Conservation (phyloP, 2,797 vertebrate species). For the Philypnodon macrostomus region DNA sequence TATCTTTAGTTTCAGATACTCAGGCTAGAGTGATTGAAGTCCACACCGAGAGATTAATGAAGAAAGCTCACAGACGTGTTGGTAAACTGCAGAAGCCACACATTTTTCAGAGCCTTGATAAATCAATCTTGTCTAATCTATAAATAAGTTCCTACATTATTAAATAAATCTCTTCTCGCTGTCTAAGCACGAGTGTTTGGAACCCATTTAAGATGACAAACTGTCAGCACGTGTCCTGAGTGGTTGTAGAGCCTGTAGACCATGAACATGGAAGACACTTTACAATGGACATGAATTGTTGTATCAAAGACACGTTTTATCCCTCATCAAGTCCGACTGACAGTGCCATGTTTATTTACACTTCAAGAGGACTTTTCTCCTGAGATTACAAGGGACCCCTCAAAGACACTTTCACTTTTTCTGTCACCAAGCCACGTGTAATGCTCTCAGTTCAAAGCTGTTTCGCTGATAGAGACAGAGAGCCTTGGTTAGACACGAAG, state of each 20-base stretch:
- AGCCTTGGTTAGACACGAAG: constrained; percentile 22
- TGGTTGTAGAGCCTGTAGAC: constrained; percentile 34
- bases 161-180: constrained; percentile 19
- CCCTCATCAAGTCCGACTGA: constrained; percentile 34
- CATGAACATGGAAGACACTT: constrained; percentile 43
- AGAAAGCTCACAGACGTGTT: too few species aligned
- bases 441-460: constrained; percentile 35
- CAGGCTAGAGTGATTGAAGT: constrained; percentile 3
- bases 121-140: constrained; percentile 19
- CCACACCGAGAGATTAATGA: constrained; percentile 6
- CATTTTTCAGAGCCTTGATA: constrained; percentile 14
- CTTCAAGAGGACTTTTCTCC: constrained; percentile 39
- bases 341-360: constrained; percentile 52
- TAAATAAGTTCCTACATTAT: constrained; percentile 32
- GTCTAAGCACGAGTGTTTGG: constrained; percentile 18
- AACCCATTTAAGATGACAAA: constrained; percentile 53
- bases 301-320: constrained; percentile 43
- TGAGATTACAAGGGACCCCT: constrained; percentile 26
- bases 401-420: constrained; percentile 26
- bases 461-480: constrained; percentile 27
- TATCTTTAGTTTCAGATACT: constrained; percentile 1
- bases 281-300: constrained; percentile 44
- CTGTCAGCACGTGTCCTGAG: constrained; percentile 50
- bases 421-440: constrained; percentile 29
- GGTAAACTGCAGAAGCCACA: constrained; percentile 3